Evolutionary conservation across 1,140 invertebrate species (phyloP).

Genomic region (Microplitis demolitor): DNA sequence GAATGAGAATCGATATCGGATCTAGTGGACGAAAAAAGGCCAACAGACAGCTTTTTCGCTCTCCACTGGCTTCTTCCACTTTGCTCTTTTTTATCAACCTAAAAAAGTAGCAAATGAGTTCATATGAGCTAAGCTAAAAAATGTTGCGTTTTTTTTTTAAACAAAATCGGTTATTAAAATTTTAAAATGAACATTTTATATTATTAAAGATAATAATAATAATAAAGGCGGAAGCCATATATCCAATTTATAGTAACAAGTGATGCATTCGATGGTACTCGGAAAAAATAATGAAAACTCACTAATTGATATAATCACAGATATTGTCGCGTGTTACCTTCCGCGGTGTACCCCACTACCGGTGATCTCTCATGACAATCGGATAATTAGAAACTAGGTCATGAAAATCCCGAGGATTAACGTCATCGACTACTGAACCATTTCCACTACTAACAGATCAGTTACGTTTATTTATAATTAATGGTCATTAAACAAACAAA

Average conservation of each 20-base stretch:
- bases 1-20: constrained; percentile 13
- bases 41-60: neutral
- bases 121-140: too few species aligned
- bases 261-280: too few species aligned
- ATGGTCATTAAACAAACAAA: neutral
- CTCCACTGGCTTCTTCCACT: neutral
- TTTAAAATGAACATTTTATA: too few species aligned
- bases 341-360: neutral
- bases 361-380: neutral
- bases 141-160: too few species aligned
- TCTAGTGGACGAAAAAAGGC: constrained; percentile 5
- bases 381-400: neutral
- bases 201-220: too few species aligned
- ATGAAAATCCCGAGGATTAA: neutral
- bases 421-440: neutral
- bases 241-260: too few species aligned
- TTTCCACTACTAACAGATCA: neutral
- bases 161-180: too few species aligned
- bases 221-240: too few species aligned
- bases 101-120: too few species aligned
- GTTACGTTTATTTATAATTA: neutral
- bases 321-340: neutral
- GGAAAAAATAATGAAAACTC: too few species aligned
- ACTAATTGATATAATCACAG: too few species aligned
- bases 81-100: neutral